phyloP scores from a whole-genome alignment of 1,140 invertebrate species.

The Drosophila trapezifrons region DNA sequence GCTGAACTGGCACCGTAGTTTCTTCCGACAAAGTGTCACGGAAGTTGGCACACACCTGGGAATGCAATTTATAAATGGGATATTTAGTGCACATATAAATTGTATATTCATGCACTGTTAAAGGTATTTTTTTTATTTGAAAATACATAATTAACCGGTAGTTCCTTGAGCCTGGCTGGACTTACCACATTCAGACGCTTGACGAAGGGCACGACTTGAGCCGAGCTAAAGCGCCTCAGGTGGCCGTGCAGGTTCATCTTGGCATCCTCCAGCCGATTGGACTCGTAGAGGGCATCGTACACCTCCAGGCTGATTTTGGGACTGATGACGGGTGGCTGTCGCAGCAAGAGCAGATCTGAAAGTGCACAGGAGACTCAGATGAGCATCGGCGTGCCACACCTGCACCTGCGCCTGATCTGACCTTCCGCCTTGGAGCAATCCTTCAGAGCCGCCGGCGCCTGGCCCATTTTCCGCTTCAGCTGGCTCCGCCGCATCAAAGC shows the following conservation, averaged over 20 bases:
- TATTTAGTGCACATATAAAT: too few relatives aligned
- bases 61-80: not conserved
- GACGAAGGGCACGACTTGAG: constrained; percentile 28
- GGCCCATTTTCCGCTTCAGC: constrained; percentile 40
- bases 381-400: not conserved
- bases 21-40: constrained; percentile 38
- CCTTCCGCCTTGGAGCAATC: constrained; percentile 56
- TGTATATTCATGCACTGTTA: too few relatives aligned
- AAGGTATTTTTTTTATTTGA: too few relatives aligned
- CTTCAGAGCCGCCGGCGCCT: constrained; percentile 47
- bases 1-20: constrained; percentile 41
- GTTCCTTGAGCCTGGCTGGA: too few relatives aligned
- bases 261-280: constrained; percentile 64
- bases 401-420: not conserved
- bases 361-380: not conserved
- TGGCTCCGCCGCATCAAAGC: constrained; percentile 48
- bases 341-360: constrained; percentile 14
- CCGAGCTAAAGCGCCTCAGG: constrained; percentile 13
- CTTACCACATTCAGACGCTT: constrained; percentile 59
- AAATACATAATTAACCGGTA: too few relatives aligned
- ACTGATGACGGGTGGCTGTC: not conserved
- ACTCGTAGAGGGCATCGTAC: constrained; percentile 61
- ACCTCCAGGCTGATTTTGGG: constrained; percentile 45
- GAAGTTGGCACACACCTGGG: constrained; percentile 56
- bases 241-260: constrained; percentile 51